Evolutionary conservation across 1,140 invertebrate species (phyloP).

Genomic region (Aphelenchoides fujianensis): DNA sequence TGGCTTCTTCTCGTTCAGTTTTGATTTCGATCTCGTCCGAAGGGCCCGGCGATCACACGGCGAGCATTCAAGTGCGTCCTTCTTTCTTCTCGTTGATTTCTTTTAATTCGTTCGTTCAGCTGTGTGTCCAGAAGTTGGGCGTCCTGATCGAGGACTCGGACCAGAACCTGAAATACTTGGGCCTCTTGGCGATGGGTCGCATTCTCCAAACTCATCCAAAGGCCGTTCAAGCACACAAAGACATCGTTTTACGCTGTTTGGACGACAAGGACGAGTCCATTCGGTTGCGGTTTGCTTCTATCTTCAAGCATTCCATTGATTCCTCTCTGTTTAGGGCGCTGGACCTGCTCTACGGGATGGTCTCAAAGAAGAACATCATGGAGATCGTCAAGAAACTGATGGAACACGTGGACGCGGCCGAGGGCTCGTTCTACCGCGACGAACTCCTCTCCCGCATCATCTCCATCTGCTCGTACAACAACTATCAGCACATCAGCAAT

Average conservation of each 20-base stretch:
- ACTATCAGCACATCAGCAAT: slow-evolving; percentile 97
- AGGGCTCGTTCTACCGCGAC: slow-evolving; percentile 70
- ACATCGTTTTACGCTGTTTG: slow-evolving; percentile 91
- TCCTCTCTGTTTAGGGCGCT: slow-evolving; percentile 43
- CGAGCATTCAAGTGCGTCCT: slow-evolving; percentile 83
- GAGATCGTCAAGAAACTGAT: slow-evolving; percentile 98
- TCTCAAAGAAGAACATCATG: slow-evolving; percentile 98
- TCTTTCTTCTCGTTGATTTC: slow-evolving; percentile 9
- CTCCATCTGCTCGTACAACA: slow-evolving; percentile 97
- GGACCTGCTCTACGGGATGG: slow-evolving; percentile 66
- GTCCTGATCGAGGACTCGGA: slow-evolving; percentile 98
- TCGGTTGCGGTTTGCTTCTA: slow-evolving; percentile 70
- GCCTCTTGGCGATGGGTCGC: slow-evolving; percentile 94
- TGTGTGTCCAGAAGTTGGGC: slow-evolving; percentile 96
- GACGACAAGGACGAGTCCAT: slow-evolving; percentile 99
- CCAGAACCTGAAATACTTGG: slow-evolving; percentile 97
- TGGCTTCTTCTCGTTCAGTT: too few relatives aligned
- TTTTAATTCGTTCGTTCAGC: slow-evolving; percentile 64
- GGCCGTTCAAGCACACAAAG: slow-evolving; percentile 96
- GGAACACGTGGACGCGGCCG: slow-evolving; percentile 50
- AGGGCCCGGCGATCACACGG: slow-evolving; percentile 89
- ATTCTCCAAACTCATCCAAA: slow-evolving; percentile 98
- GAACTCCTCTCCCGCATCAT: slow-evolving; percentile 94
- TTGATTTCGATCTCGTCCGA: slow-evolving; percentile 95
- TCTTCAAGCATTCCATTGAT: slow-evolving; percentile 3